Conservation (phyloP, 2,113 vertebrate genomes). For the Leucopsar rothschildi region DNA sequence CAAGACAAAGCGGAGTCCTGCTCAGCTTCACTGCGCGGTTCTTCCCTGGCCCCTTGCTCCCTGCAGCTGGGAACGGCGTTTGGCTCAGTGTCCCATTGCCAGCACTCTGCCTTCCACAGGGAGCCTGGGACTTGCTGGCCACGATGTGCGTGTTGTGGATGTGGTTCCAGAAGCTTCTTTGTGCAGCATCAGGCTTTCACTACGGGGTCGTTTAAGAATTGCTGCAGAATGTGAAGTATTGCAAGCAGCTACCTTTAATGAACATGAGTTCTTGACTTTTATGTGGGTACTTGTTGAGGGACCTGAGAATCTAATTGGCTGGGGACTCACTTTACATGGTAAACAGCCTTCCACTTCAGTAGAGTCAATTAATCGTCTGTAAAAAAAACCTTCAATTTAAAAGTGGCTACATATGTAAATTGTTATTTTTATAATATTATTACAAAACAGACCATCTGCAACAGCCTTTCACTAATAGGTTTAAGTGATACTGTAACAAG, state of each 20-base stretch:
- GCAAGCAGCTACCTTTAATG: slow-evolving; percentile 15
- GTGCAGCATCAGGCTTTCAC: background rate
- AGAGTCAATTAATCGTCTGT: slow-evolving; percentile 23
- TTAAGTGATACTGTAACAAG: background rate
- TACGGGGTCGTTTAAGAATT: background rate
- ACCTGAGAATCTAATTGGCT: slow-evolving; percentile 68
- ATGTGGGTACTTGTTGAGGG: slow-evolving; percentile 74
- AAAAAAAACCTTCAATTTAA: slow-evolving; percentile 14
- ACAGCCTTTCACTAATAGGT: background rate
- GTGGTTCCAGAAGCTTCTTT: background rate
- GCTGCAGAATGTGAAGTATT: background rate
- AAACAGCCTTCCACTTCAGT: slow-evolving; percentile 13
- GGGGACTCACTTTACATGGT: slow-evolving; percentile 38
- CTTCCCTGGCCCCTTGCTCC: background rate
- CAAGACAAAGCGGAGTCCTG: slow-evolving; percentile 34
- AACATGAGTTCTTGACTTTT: slow-evolving; percentile 71
- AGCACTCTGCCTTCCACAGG: background rate
- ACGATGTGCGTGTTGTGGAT: background rate
- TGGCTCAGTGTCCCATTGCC: background rate
- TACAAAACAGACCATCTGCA: background rate
- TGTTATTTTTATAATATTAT: background rate
- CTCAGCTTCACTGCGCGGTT: slow-evolving; percentile 64
- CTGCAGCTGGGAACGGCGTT: background rate
- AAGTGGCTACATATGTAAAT: background rate
- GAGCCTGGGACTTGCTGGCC: background rate